A percentile compares a stretch with the other conserved stretches of the same genome.
These are phyloP conservation scores for Dinothrombium tinctorium DNA, from an alignment of 1,140 invertebrate genomes.

Conservation along the genomic window DNA sequence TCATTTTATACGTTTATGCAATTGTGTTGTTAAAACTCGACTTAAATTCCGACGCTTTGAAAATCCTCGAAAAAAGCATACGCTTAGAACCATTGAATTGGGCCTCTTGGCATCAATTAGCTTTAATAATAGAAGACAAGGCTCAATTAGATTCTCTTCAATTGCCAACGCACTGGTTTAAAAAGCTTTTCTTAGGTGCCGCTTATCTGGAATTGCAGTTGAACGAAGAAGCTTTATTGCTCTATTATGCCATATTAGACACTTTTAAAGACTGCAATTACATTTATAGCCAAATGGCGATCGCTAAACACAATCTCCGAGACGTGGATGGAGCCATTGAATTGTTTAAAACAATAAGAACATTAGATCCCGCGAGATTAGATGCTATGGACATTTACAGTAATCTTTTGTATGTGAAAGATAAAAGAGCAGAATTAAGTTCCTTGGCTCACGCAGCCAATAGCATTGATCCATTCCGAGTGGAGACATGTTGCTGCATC, in stretches of 20 bases:
- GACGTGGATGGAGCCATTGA: constrained; percentile 71
- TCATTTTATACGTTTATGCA: constrained; percentile 30
- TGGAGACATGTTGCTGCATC: constrained; percentile 94
- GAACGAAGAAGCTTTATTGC: constrained; percentile 50
- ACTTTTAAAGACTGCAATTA: constrained; percentile 65
- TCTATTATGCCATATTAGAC: constrained; percentile 47
- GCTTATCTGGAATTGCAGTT: constrained; percentile 71
- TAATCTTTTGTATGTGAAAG: constrained; percentile 78
- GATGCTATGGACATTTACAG: constrained; percentile 92
- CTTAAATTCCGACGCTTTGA: constrained; percentile 40
- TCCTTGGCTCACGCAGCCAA: constrained; percentile 75
- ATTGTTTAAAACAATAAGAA: constrained; percentile 51
- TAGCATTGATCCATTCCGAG: constrained; percentile 83
- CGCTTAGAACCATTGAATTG: constrained; percentile 56
- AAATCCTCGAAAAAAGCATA: constrained; percentile 51
- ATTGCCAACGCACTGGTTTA: constrained; percentile 79
- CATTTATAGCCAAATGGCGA: constrained; percentile 69
- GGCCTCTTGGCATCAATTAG: constrained; percentile 81
- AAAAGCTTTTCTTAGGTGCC: constrained; percentile 71
- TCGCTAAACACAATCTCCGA: constrained; percentile 73
- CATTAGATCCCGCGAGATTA: constrained; percentile 66
- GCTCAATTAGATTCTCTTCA: constrained; percentile 33
- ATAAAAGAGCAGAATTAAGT: constrained; percentile 54
- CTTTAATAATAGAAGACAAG: constrained; percentile 50
- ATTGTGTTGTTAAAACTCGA: constrained; percentile 70